phyloP scores from a whole-genome alignment of 2,888 invertebrate genomes.

The Prionchulus punctatus region DNA sequence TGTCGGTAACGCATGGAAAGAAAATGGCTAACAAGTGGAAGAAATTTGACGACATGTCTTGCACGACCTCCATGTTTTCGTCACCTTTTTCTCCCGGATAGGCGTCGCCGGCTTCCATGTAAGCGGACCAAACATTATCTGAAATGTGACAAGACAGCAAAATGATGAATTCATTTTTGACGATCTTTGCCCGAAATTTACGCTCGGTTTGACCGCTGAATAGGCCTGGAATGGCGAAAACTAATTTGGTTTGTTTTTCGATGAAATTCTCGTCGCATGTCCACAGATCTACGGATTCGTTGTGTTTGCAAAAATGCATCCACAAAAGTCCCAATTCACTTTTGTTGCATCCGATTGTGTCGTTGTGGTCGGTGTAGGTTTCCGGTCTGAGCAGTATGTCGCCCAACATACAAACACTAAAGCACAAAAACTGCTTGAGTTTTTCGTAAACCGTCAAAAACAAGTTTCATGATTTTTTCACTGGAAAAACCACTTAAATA shows the following conservation, averaged over 20 bases:
- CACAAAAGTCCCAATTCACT: background rate
- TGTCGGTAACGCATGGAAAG: constrained; percentile 98
- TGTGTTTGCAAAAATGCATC: background rate
- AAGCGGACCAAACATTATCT: constrained; percentile 19
- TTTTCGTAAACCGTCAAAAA: too few species aligned
- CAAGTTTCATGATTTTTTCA: too few species aligned
- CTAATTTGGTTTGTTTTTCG: constrained; percentile 48
- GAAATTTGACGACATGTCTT: constrained; percentile 77
- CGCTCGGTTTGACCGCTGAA: constrained; percentile 76
- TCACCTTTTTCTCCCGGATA: constrained; percentile 21
- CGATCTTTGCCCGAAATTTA: too few species aligned
- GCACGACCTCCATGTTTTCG: constrained; percentile 46
- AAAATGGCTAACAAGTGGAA: constrained; percentile 93
- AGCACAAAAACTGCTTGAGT: too few species aligned
- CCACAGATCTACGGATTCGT: too few species aligned
- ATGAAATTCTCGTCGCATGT: background rate
- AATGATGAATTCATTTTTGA: too few species aligned
- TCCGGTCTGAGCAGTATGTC: constrained; percentile 51
- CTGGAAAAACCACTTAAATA: too few species aligned
- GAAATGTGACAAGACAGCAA: constrained; percentile 5
- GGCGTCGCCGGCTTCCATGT: constrained; percentile 22
- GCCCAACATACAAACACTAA: constrained; percentile 80
- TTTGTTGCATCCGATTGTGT: constrained; percentile 5
- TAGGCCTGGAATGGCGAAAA: constrained; percentile 74
- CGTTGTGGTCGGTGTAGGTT: constrained; percentile 16